Evolutionary conservation across 2,888 invertebrate species (phyloP).

Genomic region (Sycophila texana): DNA sequence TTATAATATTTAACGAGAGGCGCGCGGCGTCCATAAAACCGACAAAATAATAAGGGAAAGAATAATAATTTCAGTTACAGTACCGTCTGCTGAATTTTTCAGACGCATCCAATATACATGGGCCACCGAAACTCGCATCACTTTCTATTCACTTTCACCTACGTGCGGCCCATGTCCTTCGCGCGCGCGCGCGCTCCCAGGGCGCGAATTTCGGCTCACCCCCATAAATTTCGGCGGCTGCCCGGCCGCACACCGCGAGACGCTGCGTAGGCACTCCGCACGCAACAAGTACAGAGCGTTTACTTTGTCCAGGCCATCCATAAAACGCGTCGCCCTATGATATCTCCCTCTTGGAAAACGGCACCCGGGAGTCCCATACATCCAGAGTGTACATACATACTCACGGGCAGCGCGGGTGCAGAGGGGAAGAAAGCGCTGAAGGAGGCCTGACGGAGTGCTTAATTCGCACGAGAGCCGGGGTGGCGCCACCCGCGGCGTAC

Average conservation of each 20-base stretch:
- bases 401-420: not conserved
- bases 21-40: too few relatives aligned
- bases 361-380: conserved; percentile 47
- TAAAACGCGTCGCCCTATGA: conserved; percentile 15
- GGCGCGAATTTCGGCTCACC: not conserved
- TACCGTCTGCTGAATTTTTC: not conserved
- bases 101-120: not conserved
- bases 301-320: conserved; percentile 38
- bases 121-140: not conserved
- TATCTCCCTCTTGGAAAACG: conserved; percentile 40
- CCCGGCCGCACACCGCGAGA: not conserved
- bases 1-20: too few relatives aligned
- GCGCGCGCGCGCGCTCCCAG: too few relatives aligned
- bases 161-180: not conserved
- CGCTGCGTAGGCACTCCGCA: not conserved
- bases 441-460: conserved; percentile 32
- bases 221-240: not conserved
- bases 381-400: not conserved
- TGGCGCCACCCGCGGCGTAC: conserved; percentile 13
- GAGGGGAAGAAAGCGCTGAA: not conserved
- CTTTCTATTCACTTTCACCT: not conserved
- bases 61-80: too few relatives aligned
- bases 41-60: too few relatives aligned
- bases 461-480: conserved; percentile 22
- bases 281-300: conserved; percentile 38